A percentile compares a stretch with the other conserved stretches of the same genome.
Evolutionary conservation across 2,113 vertebrate species (phyloP).

Genomic region (Gulo gulo): DNA sequence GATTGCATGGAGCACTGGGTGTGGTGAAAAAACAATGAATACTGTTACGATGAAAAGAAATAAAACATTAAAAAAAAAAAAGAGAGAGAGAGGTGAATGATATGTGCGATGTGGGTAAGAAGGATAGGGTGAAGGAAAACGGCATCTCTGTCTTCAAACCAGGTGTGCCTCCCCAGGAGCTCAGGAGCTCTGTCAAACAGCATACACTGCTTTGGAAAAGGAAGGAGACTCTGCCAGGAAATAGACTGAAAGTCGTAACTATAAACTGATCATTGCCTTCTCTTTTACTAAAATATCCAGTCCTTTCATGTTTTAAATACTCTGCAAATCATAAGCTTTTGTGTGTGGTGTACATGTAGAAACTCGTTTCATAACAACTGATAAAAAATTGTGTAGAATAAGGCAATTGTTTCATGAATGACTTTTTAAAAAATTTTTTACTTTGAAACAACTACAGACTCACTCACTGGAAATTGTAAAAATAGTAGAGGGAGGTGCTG

Average conservation of each 20-base stretch:
- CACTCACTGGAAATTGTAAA: neutral
- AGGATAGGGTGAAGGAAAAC: slow-evolving; percentile 6
- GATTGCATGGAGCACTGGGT: too few relatives aligned
- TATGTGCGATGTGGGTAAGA: neutral
- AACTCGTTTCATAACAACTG: neutral
- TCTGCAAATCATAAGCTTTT: neutral
- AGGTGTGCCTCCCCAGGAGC: neutral
- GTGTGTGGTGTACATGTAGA: neutral
- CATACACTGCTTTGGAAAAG: neutral
- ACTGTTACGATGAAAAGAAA: too few relatives aligned
- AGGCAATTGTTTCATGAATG: neutral
- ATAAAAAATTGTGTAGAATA: neutral
- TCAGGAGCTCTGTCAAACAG: neutral
- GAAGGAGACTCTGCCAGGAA: neutral
- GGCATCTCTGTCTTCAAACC: neutral
- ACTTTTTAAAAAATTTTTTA: neutral
- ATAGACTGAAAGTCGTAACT: neutral
- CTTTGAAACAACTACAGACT: neutral
- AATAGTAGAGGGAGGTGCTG: neutral
- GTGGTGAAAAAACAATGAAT: too few relatives aligned
- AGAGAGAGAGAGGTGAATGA: neutral
- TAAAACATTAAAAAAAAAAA: too few relatives aligned
- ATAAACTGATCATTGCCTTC: neutral
- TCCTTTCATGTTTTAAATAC: neutral
- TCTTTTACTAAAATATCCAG: neutral